Conservation (phyloP, 2,797 vertebrate genomes). For the Sebastolobus altivelis region DNA sequence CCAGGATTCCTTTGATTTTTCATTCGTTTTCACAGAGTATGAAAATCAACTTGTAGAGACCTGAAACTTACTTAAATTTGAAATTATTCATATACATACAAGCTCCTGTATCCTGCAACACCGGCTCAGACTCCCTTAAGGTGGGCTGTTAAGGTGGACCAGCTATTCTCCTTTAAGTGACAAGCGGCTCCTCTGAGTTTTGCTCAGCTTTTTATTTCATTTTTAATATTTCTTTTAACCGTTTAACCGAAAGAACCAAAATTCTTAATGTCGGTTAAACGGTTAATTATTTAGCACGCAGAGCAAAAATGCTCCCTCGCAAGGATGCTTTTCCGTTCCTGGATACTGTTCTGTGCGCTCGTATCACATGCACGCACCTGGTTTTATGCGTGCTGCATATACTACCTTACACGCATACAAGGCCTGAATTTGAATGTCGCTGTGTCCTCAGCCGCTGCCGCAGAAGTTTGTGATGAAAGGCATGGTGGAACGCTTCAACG, state of each 20-base stretch:
- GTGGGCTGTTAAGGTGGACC: too few relatives aligned
- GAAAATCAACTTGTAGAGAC: neutral
- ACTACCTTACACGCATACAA: neutral
- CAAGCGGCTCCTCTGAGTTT: too few relatives aligned
- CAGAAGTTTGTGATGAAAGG: constrained; percentile 98
- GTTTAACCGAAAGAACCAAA: too few relatives aligned
- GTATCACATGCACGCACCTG: neutral
- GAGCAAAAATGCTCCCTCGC: neutral
- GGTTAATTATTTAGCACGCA: too few relatives aligned
- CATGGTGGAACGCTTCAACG: constrained; percentile 96
- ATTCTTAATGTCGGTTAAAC: too few relatives aligned
- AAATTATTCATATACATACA: too few relatives aligned
- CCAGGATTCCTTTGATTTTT: neutral
- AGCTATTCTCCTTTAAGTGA: too few relatives aligned
- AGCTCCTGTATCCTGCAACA: too few relatives aligned
- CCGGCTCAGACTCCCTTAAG: too few relatives aligned
- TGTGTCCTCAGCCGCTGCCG: constrained; percentile 89
- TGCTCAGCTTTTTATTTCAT: too few relatives aligned
- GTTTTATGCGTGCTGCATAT: neutral
- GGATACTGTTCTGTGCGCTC: neutral
- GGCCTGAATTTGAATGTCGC: neutral
- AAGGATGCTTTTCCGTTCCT: neutral
- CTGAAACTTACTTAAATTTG: neutral
- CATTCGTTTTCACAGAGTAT: neutral
- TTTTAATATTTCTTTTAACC: too few relatives aligned